Conservation (phyloP, 2,113 vertebrate species). For the Channa argus region DNA sequence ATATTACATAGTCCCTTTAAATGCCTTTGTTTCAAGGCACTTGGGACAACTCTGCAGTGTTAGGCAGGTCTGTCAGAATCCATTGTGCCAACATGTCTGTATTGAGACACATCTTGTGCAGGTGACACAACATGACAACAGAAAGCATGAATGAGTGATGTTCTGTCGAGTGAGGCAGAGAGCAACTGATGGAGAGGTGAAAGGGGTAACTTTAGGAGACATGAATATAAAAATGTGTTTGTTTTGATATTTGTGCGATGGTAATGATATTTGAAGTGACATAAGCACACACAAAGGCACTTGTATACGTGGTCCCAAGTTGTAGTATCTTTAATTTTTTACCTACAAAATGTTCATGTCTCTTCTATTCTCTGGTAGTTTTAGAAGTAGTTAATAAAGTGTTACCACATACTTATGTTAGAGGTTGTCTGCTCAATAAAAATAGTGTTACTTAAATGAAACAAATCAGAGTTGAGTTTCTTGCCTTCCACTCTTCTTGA, state of each 20-base stretch:
- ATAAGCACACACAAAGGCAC: neutral
- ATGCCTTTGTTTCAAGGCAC: conserved; percentile 81
- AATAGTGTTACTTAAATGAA: conserved; percentile 29
- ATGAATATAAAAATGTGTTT: conserved; percentile 15
- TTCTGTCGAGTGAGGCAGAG: conserved; percentile 5
- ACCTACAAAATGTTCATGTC: neutral
- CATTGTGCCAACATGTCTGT: conserved; percentile 13
- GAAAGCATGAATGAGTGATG: conserved; percentile 33
- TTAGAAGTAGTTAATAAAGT: conserved; percentile 14
- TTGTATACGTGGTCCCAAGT: neutral
- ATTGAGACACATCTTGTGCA: conserved; percentile 20
- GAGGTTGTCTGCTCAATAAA: conserved; percentile 34
- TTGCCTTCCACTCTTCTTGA: conserved; percentile 34
- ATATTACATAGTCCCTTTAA: conserved; percentile 87
- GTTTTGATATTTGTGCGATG: conserved; percentile 13
- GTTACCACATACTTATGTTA: conserved; percentile 3
- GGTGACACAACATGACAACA: conserved; percentile 48
- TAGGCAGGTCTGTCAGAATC: conserved; percentile 38
- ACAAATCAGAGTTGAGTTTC: neutral
- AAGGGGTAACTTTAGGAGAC: neutral
- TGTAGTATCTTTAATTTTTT: neutral
- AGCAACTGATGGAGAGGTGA: conserved; percentile 19
- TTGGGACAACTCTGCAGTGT: conserved; percentile 32
- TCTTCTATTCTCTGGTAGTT: neutral
- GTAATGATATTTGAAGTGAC: conserved; percentile 12